A percentile compares a stretch with the other conserved stretches of the same genome.
Evolutionary conservation across 1,140 invertebrate genomes (phyloP).

Genomic region (Drosophila dunni): DNA sequence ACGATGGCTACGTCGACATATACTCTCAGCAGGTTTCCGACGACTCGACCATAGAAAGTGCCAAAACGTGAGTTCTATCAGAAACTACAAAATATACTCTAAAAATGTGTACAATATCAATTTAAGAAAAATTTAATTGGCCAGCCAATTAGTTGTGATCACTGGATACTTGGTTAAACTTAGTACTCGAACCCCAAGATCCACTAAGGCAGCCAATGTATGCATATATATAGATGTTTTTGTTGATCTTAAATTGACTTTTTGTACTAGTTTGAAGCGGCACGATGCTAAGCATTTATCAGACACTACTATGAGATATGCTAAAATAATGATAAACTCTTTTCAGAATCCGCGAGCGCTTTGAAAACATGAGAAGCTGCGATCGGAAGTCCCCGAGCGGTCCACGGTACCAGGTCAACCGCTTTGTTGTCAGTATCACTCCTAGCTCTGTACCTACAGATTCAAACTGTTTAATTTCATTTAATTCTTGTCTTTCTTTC

Average conservation of each 20-base stretch:
- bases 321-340: slow-evolving; percentile 2
- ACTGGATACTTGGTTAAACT: too few species aligned
- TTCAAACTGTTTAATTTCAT: background rate
- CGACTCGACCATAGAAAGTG: slow-evolving; percentile 89
- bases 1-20: slow-evolving; percentile 74
- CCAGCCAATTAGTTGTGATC: too few species aligned
- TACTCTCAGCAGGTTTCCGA: slow-evolving; percentile 86
- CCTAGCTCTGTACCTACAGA: background rate
- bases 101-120: too few species aligned
- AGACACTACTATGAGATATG: too few species aligned
- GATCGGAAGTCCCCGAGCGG: slow-evolving; percentile 85
- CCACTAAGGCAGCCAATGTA: too few species aligned
- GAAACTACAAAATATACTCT: too few species aligned
- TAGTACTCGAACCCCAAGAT: too few species aligned
- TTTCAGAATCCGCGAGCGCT: slow-evolving; percentile 91
- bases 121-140: too few species aligned
- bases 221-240: too few species aligned
- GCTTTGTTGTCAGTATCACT: slow-evolving; percentile 91
- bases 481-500: background rate
- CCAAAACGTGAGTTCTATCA: slow-evolving; percentile 86
- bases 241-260: too few species aligned
- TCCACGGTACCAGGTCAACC: slow-evolving; percentile 89
- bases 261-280: too few species aligned
- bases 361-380: slow-evolving; percentile 90
- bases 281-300: too few species aligned